Conservation (phyloP, 2,113 vertebrate genomes). For the Callocephalon fimbriatum region DNA sequence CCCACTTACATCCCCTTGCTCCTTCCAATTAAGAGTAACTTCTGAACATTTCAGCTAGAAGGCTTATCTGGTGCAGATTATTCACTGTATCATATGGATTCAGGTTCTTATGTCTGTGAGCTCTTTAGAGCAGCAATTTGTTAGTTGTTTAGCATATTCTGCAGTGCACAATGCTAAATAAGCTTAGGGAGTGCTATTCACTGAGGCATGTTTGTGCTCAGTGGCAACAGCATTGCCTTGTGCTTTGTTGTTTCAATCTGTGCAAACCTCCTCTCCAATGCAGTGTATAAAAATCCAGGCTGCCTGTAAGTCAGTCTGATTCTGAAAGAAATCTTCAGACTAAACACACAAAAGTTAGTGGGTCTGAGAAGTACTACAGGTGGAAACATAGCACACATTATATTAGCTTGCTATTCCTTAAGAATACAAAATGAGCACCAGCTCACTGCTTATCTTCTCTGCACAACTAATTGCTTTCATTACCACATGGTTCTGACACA, state of each 20-base stretch:
- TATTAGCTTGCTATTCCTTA: background rate
- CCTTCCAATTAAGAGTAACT: slow-evolving; percentile 52
- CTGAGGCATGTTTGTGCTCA: background rate
- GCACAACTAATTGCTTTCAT: background rate
- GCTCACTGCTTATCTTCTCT: background rate
- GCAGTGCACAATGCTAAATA: background rate
- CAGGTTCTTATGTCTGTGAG: slow-evolving; percentile 30
- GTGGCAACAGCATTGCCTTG: background rate
- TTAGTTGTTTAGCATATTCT: slow-evolving; percentile 43
- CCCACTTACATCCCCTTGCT: slow-evolving; percentile 32
- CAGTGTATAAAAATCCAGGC: background rate
- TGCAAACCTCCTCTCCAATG: background rate
- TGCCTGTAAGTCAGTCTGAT: background rate
- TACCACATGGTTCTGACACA: background rate
- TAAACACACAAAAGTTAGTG: background rate
- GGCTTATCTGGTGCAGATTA: slow-evolving; percentile 54
- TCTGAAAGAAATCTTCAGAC: background rate
- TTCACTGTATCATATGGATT: slow-evolving; percentile 47
- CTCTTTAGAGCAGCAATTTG: slow-evolving; percentile 47
- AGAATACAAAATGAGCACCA: background rate
- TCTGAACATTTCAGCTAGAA: slow-evolving; percentile 37
- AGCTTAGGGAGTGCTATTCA: slow-evolving; percentile 18
- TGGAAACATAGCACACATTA: background rate
- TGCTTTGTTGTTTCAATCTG: background rate
- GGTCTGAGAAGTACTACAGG: background rate